A percentile compares a stretch with the other conserved stretches of the same genome.
These are phyloP conservation scores for Holothuria leucospilota DNA, from an alignment of 53 echinoderm and acorn worm genomes.

Conservation along the genomic window DNA sequence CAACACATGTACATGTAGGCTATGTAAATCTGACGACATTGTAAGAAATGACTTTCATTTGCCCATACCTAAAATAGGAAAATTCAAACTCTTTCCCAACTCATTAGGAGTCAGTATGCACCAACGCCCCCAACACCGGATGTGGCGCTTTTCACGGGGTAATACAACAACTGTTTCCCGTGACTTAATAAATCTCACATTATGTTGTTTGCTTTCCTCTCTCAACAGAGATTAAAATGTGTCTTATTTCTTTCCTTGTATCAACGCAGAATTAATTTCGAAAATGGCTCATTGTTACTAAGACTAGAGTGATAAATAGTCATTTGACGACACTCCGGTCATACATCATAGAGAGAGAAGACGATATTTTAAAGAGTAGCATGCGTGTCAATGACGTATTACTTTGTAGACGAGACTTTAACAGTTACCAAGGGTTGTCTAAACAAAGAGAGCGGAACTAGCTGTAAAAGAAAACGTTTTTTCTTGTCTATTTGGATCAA, in stretches of 20 bases:
- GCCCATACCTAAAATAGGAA: slow-evolving; percentile 4
- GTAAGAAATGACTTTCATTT: slow-evolving; percentile 19
- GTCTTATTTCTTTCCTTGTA: slow-evolving; percentile 23
- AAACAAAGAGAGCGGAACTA: slow-evolving; percentile 22
- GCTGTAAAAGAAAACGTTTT: too few species aligned
- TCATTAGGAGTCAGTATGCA: neutral
- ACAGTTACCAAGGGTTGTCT: slow-evolving; percentile 15
- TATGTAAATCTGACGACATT: slow-evolving; percentile 27
- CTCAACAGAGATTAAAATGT: slow-evolving; percentile 22
- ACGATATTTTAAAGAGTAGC: slow-evolving; percentile 17
- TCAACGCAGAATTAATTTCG: slow-evolving; percentile 49
- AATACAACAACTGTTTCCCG: slow-evolving; percentile 5
- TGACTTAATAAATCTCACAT: slow-evolving; percentile 38
- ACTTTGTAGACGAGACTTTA: slow-evolving; percentile 21
- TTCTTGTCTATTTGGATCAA: too few species aligned
- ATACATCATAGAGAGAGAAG: slow-evolving; percentile 18
- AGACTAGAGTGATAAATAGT: slow-evolving; percentile 46
- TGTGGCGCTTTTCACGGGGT: slow-evolving; percentile 1
- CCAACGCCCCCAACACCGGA: neutral
- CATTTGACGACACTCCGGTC: slow-evolving; percentile 13
- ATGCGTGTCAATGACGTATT: slow-evolving; percentile 30
- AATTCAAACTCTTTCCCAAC: neutral
- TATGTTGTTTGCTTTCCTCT: slow-evolving; percentile 40
- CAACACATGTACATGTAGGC: slow-evolving; percentile 15
- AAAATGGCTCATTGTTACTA: slow-evolving; percentile 49